Base-by-base conservation (phyloP, 2,888 invertebrate genomes). In the Spisula solida region DNA sequence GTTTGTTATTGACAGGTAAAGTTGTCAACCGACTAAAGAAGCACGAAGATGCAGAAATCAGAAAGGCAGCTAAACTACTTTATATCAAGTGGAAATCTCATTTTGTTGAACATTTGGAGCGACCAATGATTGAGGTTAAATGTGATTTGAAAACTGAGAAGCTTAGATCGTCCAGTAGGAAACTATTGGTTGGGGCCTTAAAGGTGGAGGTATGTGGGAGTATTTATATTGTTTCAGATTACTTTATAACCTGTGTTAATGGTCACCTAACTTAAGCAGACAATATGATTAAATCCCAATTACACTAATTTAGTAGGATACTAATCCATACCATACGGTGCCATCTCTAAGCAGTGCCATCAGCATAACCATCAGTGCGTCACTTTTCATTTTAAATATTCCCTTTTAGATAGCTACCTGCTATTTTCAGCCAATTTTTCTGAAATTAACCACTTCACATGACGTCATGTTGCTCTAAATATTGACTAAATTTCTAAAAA, bases 81-180 rank as follows among this genome's bases (percentile, higher is more conserved):
- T 95, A 95, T 86, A 90, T 91, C 0, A 94, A 94, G 85, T 96
- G 96, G 96, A 94, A 91, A 55, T 91, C 85, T 1, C 94, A 94
- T 85, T 95, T 94, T 91, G 91, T 94, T 29, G 94, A 94, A 25
- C 92, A 93, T 41, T 83, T 87, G 29, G 93, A 95, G 41, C 91
- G 94, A 55, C 95, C 95, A 16, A 93, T 93, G 91, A 95, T 96
- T 79, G 96, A 96, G 87, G 96, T 96, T 31, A 93, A 93, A 80
- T 95, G 94, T 93, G 95, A 96, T 88, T 88, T 92, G 29, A 95
- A 95, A 83, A 94, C 95, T 83, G 95, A 96, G 70, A 93, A 92
- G 70, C 83, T 94, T 55, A 91, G 96, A 81, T 88, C 88, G 14
- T 90, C 93, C 29, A 95, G 94, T 10, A 93, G 93, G 75, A 93